These are phyloP conservation scores for Adelognathus sp. DNA, from an alignment of 2,888 invertebrate species.

Conservation along the genomic window DNA sequence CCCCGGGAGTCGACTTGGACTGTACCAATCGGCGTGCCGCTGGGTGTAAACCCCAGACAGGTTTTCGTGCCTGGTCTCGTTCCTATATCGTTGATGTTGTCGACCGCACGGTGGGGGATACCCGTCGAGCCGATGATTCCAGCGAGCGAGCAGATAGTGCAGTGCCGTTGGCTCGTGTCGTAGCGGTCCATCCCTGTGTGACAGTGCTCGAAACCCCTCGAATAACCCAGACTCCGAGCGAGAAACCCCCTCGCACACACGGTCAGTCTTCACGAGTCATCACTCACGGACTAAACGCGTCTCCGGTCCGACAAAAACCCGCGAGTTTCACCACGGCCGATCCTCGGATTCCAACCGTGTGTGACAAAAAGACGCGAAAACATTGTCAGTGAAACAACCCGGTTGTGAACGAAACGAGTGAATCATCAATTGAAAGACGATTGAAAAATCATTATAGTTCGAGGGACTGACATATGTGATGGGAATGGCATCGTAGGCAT, in stretches of 20 bases:
- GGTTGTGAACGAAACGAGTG: constrained; percentile 16
- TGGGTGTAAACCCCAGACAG: constrained; percentile 76
- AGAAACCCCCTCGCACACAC: constrained; percentile 33
- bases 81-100: constrained; percentile 58
- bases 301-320: constrained; percentile 4
- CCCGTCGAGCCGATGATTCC: constrained; percentile 72
- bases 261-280: constrained; percentile 53
- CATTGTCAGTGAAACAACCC: not conserved
- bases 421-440: not conserved
- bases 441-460: not conserved
- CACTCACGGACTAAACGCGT: constrained; percentile 38
- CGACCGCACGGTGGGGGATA: constrained; percentile 72
- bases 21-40: constrained; percentile 70
- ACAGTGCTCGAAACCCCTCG: constrained; percentile 68
- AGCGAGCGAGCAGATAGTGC: constrained; percentile 78
- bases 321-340: not conserved
- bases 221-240: constrained; percentile 60
- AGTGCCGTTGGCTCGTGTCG: constrained; percentile 81
- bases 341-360: constrained; percentile 10
- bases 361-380: not conserved
- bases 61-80: constrained; percentile 66
- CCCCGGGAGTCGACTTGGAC: constrained; percentile 57
- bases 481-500: constrained; percentile 19
- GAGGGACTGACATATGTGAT: constrained; percentile 18
- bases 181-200: constrained; percentile 72